phyloP scores from a whole-genome alignment of 2,113 vertebrate species.

The Entelurus aequoreus region DNA sequence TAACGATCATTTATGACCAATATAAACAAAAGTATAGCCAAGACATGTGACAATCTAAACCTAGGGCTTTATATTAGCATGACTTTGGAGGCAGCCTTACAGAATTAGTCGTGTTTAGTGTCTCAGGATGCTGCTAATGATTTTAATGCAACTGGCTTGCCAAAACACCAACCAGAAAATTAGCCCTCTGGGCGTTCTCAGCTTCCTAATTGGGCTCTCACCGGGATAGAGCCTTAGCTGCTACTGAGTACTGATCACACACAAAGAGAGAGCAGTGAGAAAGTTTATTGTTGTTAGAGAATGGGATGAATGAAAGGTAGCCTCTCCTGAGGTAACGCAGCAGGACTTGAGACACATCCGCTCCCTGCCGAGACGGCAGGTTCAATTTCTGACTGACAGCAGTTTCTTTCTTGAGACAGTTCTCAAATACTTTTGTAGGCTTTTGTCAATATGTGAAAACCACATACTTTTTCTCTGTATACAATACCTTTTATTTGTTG shows the following conservation, averaged over 20 bases:
- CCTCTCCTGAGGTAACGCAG: constrained; percentile 34
- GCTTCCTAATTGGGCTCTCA: constrained; percentile 61
- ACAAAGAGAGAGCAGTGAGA: constrained; percentile 40
- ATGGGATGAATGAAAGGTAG: constrained; percentile 33
- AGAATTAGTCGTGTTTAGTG: constrained; percentile 50
- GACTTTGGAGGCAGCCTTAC: constrained; percentile 47
- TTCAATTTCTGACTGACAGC: constrained; percentile 33
- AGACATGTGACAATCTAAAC: not conserved
- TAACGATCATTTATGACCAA: too few relatives aligned
- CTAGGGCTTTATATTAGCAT: constrained; percentile 19
- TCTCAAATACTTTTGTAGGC: constrained; percentile 1
- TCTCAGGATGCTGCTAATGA: constrained; percentile 55
- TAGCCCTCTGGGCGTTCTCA: constrained; percentile 38
- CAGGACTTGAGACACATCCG: constrained; percentile 20
- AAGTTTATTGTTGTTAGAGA: constrained; percentile 46
- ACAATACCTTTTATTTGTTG: not conserved
- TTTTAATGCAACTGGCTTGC: constrained; percentile 65
- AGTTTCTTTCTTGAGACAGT: constrained; percentile 30
- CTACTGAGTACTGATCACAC: constrained; percentile 37
- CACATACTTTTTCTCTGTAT: not conserved
- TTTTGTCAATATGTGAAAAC: not conserved
- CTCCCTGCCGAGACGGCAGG: constrained; percentile 34
- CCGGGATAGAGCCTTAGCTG: constrained; percentile 41
- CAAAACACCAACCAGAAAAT: constrained; percentile 56
- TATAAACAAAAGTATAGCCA: too few relatives aligned